phyloP scores from a whole-genome alignment of 1,140 invertebrate genomes.

The Drosophila repletoides region DNA sequence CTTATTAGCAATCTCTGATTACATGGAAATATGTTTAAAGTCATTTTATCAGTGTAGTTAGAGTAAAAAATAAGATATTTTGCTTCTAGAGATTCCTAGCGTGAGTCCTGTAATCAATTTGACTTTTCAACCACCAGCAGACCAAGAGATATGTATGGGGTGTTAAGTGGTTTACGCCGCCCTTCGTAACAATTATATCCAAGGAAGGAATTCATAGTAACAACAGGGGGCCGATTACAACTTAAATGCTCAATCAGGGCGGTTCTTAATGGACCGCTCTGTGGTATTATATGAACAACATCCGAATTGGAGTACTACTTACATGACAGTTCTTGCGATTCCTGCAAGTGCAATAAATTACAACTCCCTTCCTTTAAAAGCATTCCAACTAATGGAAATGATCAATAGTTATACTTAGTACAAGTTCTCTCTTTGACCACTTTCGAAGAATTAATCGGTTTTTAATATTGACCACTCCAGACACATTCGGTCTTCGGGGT shows the following conservation, averaged over 20 bases:
- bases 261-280: constrained; percentile 58
- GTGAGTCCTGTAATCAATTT: constrained; percentile 18
- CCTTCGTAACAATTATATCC: constrained; percentile 35
- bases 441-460: background rate
- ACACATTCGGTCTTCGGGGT: no score
- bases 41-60: no score
- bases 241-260: constrained; percentile 72
- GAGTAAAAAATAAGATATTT: no score
- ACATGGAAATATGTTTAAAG: no score
- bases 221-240: constrained; percentile 70
- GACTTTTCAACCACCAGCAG: constrained; percentile 59
- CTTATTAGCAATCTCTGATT: no score
- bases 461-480: constrained; percentile 12
- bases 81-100: background rate
- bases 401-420: constrained; percentile 12
- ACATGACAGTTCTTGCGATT: constrained; percentile 18
- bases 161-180: constrained; percentile 72
- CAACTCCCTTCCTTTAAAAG: constrained; percentile 18
- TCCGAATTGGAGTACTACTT: no score
- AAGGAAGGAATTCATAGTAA: constrained; percentile 41
- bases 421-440: no score
- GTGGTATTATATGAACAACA: constrained; percentile 45
- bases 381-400: constrained; percentile 31
- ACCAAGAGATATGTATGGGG: constrained; percentile 53
- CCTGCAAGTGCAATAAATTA: constrained; percentile 51